These are phyloP conservation scores for Melanotus villosus DNA, from an alignment of 2,888 invertebrate species.

Conservation along the genomic window DNA sequence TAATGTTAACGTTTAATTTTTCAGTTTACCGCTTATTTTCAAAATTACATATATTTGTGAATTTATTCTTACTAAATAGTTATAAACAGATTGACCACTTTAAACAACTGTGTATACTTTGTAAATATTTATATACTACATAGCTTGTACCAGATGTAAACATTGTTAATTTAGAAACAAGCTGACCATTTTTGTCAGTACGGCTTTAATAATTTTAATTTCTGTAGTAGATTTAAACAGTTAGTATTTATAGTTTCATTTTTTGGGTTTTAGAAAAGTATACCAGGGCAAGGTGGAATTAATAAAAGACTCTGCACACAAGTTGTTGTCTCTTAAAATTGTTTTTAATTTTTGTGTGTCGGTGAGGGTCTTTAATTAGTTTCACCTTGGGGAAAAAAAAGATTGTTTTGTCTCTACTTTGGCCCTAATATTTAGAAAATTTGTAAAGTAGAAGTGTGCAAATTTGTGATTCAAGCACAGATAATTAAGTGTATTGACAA, in stretches of 20 bases:
- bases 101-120: slow-evolving; percentile 51
- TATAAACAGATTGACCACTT: slow-evolving; percentile 35
- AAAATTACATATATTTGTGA: neutral
- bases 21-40: too few species aligned
- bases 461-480: slow-evolving; percentile 64
- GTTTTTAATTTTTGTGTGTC: slow-evolving; percentile 9
- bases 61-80: slow-evolving; percentile 34
- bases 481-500: slow-evolving; percentile 66
- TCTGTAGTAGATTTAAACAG: slow-evolving; percentile 21
- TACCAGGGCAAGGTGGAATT: neutral
- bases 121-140: slow-evolving; percentile 56
- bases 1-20: too few species aligned
- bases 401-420: slow-evolving; percentile 16
- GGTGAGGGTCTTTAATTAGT: slow-evolving; percentile 8
- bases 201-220: slow-evolving; percentile 36
- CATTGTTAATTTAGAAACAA: slow-evolving; percentile 42
- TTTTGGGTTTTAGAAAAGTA: slow-evolving; percentile 22
- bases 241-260: slow-evolving; percentile 23
- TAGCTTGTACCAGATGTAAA: slow-evolving; percentile 47
- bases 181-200: slow-evolving; percentile 36
- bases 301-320: slow-evolving; percentile 4
- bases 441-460: slow-evolving; percentile 43
- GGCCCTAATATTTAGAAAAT: slow-evolving; percentile 31
- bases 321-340: slow-evolving; percentile 23
- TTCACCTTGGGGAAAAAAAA: neutral